Percentiles rank a stretch among this genome's conserved stretches.
Evolutionary conservation across 2,888 invertebrate genomes (phyloP).

Genomic region (Megalurothrips usitatus): DNA sequence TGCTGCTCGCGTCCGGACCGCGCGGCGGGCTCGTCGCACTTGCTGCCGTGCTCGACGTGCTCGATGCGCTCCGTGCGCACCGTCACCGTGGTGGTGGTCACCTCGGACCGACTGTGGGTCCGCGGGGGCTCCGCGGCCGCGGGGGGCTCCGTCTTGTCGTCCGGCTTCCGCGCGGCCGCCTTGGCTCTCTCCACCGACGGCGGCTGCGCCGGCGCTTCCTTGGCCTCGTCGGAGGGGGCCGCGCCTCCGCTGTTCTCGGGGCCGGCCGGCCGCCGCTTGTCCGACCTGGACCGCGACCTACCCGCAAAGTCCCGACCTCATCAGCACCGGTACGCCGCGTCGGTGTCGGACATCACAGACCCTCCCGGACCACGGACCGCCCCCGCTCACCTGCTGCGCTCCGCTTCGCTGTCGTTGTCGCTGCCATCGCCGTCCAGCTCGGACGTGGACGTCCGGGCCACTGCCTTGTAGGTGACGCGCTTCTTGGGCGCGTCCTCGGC

Average conservation of each 20-base stretch:
- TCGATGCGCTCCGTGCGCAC: slow-evolving; percentile 35
- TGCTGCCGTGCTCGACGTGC: neutral
- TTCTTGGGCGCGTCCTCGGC: neutral
- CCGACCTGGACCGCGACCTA: slow-evolving; percentile 37
- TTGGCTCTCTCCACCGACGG: neutral
- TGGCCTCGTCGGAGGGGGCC: neutral
- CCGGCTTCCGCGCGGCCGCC: neutral
- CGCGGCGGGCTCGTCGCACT: slow-evolving; percentile 33
- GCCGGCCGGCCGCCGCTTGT: slow-evolving; percentile 19
- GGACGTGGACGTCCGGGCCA: slow-evolving; percentile 27
- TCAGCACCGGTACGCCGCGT: too few species aligned
- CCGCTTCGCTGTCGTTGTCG: slow-evolving; percentile 37
- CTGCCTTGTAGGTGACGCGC: slow-evolving; percentile 14
- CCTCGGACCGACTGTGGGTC: slow-evolving; percentile 32
- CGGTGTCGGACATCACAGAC: too few species aligned
- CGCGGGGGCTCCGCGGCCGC: neutral
- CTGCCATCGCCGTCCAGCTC: slow-evolving; percentile 39
- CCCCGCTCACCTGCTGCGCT: neutral
- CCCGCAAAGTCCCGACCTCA: neutral
- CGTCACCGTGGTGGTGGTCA: slow-evolving; percentile 40
- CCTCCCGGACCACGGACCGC: neutral
- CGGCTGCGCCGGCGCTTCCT: neutral
- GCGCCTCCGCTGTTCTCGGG: neutral
- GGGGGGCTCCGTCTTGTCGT: neutral
- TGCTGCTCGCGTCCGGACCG: neutral